Evolutionary conservation across 2,113 vertebrate species (phyloP).

Genomic region (Urocitellus parryii): DNA sequence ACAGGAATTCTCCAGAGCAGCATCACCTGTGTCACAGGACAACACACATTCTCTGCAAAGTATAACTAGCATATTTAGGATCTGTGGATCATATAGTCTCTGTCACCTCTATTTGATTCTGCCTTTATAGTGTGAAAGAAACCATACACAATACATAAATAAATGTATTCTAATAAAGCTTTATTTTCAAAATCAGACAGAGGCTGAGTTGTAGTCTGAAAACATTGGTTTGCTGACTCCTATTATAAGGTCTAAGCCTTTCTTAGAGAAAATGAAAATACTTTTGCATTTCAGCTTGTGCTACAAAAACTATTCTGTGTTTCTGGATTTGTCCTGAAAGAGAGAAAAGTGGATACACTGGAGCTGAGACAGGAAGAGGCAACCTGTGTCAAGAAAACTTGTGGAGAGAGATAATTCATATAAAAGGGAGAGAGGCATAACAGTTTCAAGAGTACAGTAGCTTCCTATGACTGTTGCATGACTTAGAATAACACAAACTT

Average conservation of each 20-base stretch:
- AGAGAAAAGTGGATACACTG: not conserved
- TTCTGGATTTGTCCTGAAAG: not conserved
- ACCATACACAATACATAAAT: not conserved
- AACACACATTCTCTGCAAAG: not conserved
- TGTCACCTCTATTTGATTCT: constrained; percentile 15
- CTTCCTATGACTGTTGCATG: not conserved
- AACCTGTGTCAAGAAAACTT: not conserved
- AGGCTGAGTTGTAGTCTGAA: not conserved
- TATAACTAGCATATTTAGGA: not conserved
- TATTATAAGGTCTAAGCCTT: not conserved
- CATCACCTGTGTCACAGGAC: no score
- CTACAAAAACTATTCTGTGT: not conserved
- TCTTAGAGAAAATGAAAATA: not conserved
- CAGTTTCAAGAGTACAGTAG: not conserved
- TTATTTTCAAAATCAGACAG: constrained; percentile 7
- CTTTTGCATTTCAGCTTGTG: not conserved
- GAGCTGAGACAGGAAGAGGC: not conserved
- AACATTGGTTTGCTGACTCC: not conserved
- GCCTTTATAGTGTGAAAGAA: not conserved
- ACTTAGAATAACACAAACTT: not conserved
- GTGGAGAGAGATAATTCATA: not conserved
- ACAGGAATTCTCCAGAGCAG: no score
- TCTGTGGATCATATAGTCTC: not conserved
- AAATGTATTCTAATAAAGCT: not conserved
- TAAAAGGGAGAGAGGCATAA: not conserved